These are phyloP conservation scores for Ophion ellenae DNA, from an alignment of 2,888 invertebrate species.

Conservation along the genomic window DNA sequence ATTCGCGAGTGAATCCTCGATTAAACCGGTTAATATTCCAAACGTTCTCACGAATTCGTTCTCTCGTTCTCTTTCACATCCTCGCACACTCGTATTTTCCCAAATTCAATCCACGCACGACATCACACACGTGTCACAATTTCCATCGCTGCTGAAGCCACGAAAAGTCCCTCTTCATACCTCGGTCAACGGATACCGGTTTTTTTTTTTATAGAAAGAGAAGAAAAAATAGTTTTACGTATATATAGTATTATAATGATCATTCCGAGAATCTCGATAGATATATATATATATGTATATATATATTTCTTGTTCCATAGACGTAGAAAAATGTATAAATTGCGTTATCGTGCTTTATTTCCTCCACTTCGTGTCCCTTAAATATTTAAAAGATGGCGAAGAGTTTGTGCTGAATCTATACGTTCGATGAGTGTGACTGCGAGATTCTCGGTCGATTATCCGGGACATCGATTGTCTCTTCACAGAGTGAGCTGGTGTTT, in stretches of 20 bases:
- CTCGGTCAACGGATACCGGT: conserved; percentile 56
- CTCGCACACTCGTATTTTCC: conserved; percentile 39
- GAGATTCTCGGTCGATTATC: conserved; percentile 51
- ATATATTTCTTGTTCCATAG: conserved; percentile 13
- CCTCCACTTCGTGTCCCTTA: background rate
- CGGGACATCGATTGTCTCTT: conserved; percentile 20
- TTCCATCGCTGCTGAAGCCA: conserved; percentile 34
- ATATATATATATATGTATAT: background rate
- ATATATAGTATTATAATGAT: conserved; percentile 31
- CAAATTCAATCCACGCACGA: conserved; percentile 46
- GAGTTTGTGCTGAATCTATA: background rate
- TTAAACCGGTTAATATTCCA: conserved; percentile 57
- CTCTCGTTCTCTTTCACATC: conserved; percentile 2
- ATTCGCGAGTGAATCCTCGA: conserved; percentile 42
- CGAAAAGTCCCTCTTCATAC: conserved; percentile 31
- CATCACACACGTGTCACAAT: conserved; percentile 40
- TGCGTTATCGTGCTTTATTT: background rate
- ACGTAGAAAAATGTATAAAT: conserved; percentile 17
- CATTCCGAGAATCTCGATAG: conserved; percentile 45
- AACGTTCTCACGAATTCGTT: conserved; percentile 32
- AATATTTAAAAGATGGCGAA: background rate
- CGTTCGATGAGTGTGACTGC: background rate
- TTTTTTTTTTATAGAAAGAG: conserved; percentile 19
- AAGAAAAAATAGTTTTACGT: conserved; percentile 24
- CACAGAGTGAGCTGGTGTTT: conserved; percentile 39